A percentile compares a stretch with the other conserved stretches of the same genome.
Conservation (phyloP, 2,888 invertebrate genomes). For the Drosophila longiperda region DNA sequence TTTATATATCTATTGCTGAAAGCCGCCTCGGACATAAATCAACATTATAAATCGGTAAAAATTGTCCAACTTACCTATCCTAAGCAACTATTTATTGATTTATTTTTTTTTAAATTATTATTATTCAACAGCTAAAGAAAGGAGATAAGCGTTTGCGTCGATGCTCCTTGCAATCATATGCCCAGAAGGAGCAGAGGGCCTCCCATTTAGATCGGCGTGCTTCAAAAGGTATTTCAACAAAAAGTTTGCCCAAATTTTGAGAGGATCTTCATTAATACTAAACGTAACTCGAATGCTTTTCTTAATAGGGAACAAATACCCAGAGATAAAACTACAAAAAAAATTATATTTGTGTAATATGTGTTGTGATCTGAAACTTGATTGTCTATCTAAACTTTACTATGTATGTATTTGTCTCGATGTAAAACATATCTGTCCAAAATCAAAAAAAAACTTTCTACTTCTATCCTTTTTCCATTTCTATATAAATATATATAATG, state of each 20-base stretch:
- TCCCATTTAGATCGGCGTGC: constrained; percentile 81
- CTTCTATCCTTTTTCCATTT: constrained; percentile 25
- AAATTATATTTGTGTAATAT: constrained; percentile 36
- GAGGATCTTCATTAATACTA: constrained; percentile 16
- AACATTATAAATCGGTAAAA: constrained; percentile 84
- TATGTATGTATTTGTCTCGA: constrained; percentile 16
- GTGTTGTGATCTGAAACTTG: constrained; percentile 54
- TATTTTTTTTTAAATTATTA: neutral
- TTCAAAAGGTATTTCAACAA: constrained; percentile 84
- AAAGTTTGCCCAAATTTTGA: constrained; percentile 82
- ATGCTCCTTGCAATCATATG: constrained; percentile 84
- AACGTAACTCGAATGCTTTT: constrained; percentile 47
- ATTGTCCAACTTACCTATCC: neutral
- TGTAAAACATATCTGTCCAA: constrained; percentile 55
- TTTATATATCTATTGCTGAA: constrained; percentile 83
- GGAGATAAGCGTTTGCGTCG: constrained; percentile 81
- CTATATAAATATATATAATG: constrained; percentile 30
- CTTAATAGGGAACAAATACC: constrained; percentile 54
- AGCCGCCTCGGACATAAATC: constrained; percentile 84
- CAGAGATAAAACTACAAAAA: constrained; percentile 12
- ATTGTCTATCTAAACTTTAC: constrained; percentile 16
- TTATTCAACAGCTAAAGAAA: constrained; percentile 76
- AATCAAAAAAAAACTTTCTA: constrained; percentile 18
- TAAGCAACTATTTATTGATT: neutral
- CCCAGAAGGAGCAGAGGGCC: constrained; percentile 65